Evolutionary conservation across 2,888 invertebrate species (phyloP), one percentile per base, ranked within the genome.

Genomic region (Drosophila kambysellisi): DNA sequence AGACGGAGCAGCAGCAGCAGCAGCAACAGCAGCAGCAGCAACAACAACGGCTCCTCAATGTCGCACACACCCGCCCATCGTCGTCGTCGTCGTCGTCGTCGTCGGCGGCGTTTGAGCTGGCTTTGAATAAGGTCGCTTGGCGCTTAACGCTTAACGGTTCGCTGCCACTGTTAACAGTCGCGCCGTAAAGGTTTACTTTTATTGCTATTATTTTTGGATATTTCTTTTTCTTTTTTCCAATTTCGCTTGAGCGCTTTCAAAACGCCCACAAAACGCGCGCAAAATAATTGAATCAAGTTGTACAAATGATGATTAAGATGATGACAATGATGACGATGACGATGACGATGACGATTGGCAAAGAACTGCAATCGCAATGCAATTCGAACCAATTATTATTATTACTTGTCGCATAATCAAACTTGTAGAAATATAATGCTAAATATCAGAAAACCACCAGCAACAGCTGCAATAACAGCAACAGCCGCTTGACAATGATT

Each of bases 401-500:
- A 8, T 39, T 8, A 39, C 7, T 25, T 25, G 46, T 20, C 46
- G 20, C 15, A 25, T 15, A 15, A 46, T 46, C 46, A 46, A 46
- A 15, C 46, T 15, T 46, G 46, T 20, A 12, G 46, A 43, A 43
- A 25, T 25, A 8, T 46, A 25, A 20, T 20, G 46, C 15, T 15
- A 25, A 11, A 11, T 25, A 30, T 32, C 32, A 12, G 11, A 52
- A 51, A 25, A 25, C 25, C 25, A 12, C 1, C 11, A 56, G 11
- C 51, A 43, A 20, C 17, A 17, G 32, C 20, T 12, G n/a, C 56
- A 39, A 56, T n/a, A 41, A 30, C n/a, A 32, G 15, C 33, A 62
- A 30, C 35, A 37, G 41, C 29, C 60, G 56, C 56, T 57, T 68
- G 69, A 56, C 82, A 86, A 88, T 82, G 82, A 82, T 88, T 89